Base-by-base conservation (phyloP, 1,140 invertebrate species). In the Eupeodes corollae region DNA sequence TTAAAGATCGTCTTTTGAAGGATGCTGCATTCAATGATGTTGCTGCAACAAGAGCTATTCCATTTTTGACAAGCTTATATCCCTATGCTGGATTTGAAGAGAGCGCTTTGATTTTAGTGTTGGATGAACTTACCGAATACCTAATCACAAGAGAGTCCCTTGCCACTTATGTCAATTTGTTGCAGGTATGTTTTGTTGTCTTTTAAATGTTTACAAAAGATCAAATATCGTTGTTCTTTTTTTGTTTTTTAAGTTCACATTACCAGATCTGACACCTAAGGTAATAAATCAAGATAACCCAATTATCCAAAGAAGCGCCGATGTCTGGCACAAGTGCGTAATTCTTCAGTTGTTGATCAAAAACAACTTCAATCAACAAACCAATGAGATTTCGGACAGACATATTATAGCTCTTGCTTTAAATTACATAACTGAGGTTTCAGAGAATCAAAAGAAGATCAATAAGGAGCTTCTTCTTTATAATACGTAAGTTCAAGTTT, bases 291-390 rank as follows among this genome's bases (percentile, higher is more conserved):
- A 61, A 6, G 54, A 44, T 30, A 52, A 51, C 16, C 50, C 54
- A 6, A 53, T 65, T 6, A 59, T 66, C 57, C 51, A 49, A 33
- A 58, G 60, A 66, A 26, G 56, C 57, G 3, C 21, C 0, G 53
- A 60, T 14, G 44, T 58, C 16, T 60, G 61, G 57, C 46, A 59
- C 10, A 59, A 56, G 34, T 57, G 59, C 15, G 52, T 57, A 3
- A 46, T 61, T 3, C 59, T 57, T 32, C 56, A 55, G 18, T 52
- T 47, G 15, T 43, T 67, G 1, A 16, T 67, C 6, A 60, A 69
- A 3, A 63, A 64, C 21, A 63, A 66, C 39, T 58, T 58, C 16
- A 48, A 59, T n/a, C 56, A 56, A 5, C 56, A 73, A 15, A 13
- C 51, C 2, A 67, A 67, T 47, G 55, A 59, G 18, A 46, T 57